phyloP scores from a whole-genome alignment of 2,113 vertebrate species.

The Ivindomyrus marchei region DNA sequence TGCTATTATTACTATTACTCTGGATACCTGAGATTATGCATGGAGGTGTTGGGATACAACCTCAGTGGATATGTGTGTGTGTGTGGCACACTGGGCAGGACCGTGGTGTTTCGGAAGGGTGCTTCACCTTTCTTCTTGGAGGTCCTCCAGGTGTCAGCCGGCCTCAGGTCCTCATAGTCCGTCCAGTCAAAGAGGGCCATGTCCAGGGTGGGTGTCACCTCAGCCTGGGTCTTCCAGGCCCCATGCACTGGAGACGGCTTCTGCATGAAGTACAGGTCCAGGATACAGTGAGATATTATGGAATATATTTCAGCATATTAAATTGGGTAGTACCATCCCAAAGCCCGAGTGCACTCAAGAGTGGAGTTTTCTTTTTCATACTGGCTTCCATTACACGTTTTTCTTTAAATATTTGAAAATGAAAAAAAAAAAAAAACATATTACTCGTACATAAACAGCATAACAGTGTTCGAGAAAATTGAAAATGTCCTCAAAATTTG shows the following conservation, averaged over 20 bases:
- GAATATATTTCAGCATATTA: not conserved
- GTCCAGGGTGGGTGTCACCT: constrained; percentile 72
- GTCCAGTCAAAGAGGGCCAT: constrained; percentile 78
- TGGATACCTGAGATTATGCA: not conserved
- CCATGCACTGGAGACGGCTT: constrained; percentile 34
- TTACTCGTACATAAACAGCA: not conserved
- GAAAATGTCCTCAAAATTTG: not conserved
- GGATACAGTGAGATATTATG: not conserved
- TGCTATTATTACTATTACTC: not conserved
- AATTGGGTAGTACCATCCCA: not conserved
- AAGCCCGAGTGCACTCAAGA: not conserved
- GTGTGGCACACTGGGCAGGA: not conserved
- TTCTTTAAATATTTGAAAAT: not conserved
- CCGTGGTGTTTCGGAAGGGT: not conserved
- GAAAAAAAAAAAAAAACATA: not conserved
- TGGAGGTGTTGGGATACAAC: not conserved
- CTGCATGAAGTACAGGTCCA: not conserved
- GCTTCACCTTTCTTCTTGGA: constrained; percentile 63
- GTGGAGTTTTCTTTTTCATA: not conserved
- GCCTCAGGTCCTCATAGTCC: constrained; percentile 72
- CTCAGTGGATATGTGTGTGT: not conserved
- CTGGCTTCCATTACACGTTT: not conserved
- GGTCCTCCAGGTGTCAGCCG: constrained; percentile 63
- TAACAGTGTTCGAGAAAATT: not conserved
- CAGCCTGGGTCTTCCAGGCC: constrained; percentile 52